These are phyloP conservation scores for Malacoctenus gilli DNA, from an alignment of 2,797 vertebrate genomes.

Conservation along the genomic window DNA sequence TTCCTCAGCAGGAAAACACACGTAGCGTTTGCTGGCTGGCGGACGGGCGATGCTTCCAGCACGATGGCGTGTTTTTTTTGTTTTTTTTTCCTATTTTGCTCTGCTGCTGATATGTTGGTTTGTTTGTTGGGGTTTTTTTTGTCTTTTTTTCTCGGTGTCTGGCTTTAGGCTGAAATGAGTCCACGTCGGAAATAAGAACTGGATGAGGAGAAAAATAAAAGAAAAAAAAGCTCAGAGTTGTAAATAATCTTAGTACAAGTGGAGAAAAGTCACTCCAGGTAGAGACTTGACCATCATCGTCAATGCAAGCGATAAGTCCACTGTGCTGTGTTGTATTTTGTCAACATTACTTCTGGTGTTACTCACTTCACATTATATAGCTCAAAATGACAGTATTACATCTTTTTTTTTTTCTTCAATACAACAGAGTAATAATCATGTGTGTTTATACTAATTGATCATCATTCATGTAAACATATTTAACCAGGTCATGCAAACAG, in stretches of 20 bases:
- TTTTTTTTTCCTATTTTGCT: constrained; percentile 8
- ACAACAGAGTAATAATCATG: constrained; percentile 80
- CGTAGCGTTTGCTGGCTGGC: constrained; percentile 13
- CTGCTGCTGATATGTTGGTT: constrained; percentile 39
- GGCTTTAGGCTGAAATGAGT: constrained; percentile 7
- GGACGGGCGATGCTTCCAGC: constrained; percentile 24
- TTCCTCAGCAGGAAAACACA: constrained; percentile 25
- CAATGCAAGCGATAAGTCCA: constrained; percentile 69
- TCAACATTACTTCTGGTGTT: constrained; percentile 78
- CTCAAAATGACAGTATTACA: constrained; percentile 80
- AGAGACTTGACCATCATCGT: constrained; percentile 58
- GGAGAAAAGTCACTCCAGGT: constrained; percentile 52
- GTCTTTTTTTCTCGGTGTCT: constrained; percentile 19
- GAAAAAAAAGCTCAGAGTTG: constrained; percentile 9
- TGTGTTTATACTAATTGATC: constrained; percentile 78
- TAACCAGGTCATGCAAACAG: constrained; percentile 87
- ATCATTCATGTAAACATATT: constrained; percentile 87
- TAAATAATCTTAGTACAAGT: constrained; percentile 55
- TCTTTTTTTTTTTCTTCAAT: constrained; percentile 63
- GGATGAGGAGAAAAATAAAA: constrained; percentile 17
- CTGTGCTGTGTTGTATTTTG: constrained; percentile 74
- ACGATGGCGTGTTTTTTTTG: neutral
- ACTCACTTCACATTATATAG: constrained; percentile 81
- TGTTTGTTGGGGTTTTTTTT: constrained; percentile 12
- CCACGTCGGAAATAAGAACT: constrained; percentile 22